Conservation (phyloP, 2,888 invertebrate species). For the Calameuta filiformis region DNA sequence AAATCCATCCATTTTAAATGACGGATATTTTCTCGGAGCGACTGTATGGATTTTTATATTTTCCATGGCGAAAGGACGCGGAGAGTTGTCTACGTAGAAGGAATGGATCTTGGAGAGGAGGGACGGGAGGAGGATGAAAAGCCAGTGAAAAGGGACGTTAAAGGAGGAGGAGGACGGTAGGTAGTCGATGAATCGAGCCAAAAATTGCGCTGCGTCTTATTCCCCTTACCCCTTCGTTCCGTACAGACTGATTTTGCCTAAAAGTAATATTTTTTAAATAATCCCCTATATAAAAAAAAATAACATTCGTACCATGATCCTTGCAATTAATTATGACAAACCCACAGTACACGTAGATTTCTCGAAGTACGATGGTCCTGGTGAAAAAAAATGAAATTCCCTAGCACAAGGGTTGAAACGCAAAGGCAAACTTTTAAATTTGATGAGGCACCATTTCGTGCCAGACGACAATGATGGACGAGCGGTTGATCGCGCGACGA, state of each 20-base stretch:
- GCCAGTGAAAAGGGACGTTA: background rate
- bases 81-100: conserved; percentile 18
- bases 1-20: conserved; percentile 65
- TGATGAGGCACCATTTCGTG: conserved; percentile 22
- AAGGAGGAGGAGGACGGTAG: background rate
- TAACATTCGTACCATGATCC: too few species aligned
- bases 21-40: conserved; percentile 62
- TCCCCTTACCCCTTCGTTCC: too few species aligned
- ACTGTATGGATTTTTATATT: conserved; percentile 61
- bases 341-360: too few species aligned
- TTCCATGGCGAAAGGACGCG: conserved; percentile 32
- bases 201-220: too few species aligned
- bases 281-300: conserved; percentile 10
- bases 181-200: too few species aligned
- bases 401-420: background rate
- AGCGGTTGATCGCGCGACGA: conserved; percentile 23
- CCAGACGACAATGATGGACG: conserved; percentile 31
- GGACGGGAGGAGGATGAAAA: background rate
- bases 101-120: conserved; percentile 4
- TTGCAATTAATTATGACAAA: too few species aligned
- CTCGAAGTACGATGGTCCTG: too few species aligned
- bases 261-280: too few species aligned
- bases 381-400: background rate
- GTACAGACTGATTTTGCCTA: too few species aligned
- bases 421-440: background rate